Evolutionary conservation across 2,888 invertebrate genomes (phyloP), one percentile per base, ranked within the genome.

Genomic region (Yponomeuta evonymella): DNA sequence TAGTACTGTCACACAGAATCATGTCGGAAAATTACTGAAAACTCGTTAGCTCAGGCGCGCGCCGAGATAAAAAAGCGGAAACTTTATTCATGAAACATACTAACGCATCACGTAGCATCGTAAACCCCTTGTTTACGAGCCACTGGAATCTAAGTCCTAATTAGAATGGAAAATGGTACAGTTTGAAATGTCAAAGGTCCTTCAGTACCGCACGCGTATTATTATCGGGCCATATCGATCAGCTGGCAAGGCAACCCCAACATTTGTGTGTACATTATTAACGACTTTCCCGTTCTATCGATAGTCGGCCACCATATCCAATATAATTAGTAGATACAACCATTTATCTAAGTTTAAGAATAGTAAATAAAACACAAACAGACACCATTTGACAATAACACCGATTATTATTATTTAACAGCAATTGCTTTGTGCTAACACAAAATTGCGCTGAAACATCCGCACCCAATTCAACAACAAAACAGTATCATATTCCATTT

Each of bases 221-320:
- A 43, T 29, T 30, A 51, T n/a, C 68, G 30, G 68, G n/a, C 15
- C 65, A 64, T 71, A 71, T 71, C 71, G 71, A 71, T 71, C 71
- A 71, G 71, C 71, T 71, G 70, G 29, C 67, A 6, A 48, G 70
- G 12, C 48, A 10, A 48, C n/a, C 65, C 65, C 29, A 33, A 30
- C 65, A 65, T 65, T 64, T 58, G 51, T 30, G 23, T 33, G n/a
- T 65, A 65, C 65, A 65, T 65, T 65, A 65, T 65, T 65, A 65
- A 65, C 30, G 65, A 65, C 33, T 30, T 8, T 12, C 10, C 29
- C 30, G 29, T 29, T 29, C 33, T 12, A 6, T 12, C 29, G 33
- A 65, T 29, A 11, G 33, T 65, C n/a, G 4, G 23, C 9, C 15
- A 58, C 65, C 12, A 30, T 9, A 29, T 65, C 2, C 29, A 65